These are phyloP conservation scores for Danio rerio DNA, from an alignment of 2,113 vertebrate genomes.

Conservation along the genomic window GRCz12tu NC_133191.1:21521501-21522000, in stretches of 20 bases:
- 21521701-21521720: not conserved
- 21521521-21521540: conserved; percentile 91
- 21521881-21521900: no score
- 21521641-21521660: not conserved
- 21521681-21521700: not conserved
- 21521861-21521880: conserved; percentile 66
- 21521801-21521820: conserved; percentile 74
- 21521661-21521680: not conserved
- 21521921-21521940: no score
- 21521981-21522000: no score
- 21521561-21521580: conserved; percentile 93
- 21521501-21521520: not conserved
- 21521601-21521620: conserved; percentile 82
- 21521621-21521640: conserved; percentile 58
- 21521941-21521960: no score
- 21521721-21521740: conserved; percentile 5
- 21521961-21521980: no score
- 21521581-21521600: conserved; percentile 88
- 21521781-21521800: conserved; percentile 74
- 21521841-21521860: conserved; percentile 94
- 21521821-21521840: conserved; percentile 82
- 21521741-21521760: conserved; percentile 78
- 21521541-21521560: conserved; percentile 92
- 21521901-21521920: no score
- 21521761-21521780: conserved; percentile 84